Evolutionary conservation across 2,797 vertebrate genomes (phyloP).

Genomic region (Eulemur mongoz): DNA sequence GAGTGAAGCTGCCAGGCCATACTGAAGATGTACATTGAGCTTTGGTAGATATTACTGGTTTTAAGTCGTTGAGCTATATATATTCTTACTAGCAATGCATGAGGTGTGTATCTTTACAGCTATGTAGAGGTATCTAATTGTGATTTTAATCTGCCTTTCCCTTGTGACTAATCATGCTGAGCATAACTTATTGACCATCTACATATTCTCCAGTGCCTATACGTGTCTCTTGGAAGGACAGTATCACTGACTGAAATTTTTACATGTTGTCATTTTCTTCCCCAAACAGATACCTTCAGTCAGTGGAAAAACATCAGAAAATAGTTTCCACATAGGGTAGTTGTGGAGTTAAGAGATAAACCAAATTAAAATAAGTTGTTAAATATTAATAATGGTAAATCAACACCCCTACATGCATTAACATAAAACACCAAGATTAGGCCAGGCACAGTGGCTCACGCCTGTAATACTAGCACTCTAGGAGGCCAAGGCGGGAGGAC

Average conservation of each 20-base stretch:
- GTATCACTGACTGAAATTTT: background rate
- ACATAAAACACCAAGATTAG: background rate
- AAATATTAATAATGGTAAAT: constrained; percentile 25
- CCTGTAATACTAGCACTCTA: too few relatives aligned
- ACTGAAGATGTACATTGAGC: background rate
- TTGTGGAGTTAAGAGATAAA: constrained; percentile 28
- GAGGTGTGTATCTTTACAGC: background rate
- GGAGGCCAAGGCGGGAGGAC: too few relatives aligned
- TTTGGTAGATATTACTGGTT: background rate
- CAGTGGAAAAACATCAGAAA: background rate
- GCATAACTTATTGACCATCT: background rate
- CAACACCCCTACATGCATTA: background rate
- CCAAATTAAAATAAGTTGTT: background rate
- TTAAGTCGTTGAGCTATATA: background rate
- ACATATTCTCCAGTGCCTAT: background rate
- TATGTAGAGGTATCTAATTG: background rate
- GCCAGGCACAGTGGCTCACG: too few relatives aligned
- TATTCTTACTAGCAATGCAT: background rate
- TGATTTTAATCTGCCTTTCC: constrained; percentile 12
- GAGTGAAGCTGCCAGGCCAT: background rate
- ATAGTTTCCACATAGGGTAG: background rate
- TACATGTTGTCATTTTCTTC: background rate
- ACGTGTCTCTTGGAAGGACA: background rate
- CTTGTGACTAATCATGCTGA: background rate
- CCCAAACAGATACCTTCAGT: background rate